These are phyloP conservation scores for Temnothorax ravouxi DNA, from an alignment of 2,888 invertebrate genomes.

Conservation along the genomic window DNA sequence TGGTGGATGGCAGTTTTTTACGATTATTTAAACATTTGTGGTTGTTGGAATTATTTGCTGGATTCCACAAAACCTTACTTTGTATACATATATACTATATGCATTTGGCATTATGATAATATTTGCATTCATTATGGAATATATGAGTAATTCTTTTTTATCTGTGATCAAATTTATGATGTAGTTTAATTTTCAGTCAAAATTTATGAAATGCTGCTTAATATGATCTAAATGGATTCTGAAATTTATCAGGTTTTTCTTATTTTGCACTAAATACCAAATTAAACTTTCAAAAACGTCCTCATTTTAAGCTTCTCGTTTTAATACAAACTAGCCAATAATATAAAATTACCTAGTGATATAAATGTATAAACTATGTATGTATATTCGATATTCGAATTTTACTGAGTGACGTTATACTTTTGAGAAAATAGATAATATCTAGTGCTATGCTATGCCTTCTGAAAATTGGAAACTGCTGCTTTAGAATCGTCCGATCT, in stretches of 20 bases:
- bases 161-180: too few relatives aligned
- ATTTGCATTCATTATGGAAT: conserved; percentile 4
- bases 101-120: background rate
- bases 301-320: too few relatives aligned
- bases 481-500: conserved; percentile 54
- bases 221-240: too few relatives aligned
- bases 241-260: too few relatives aligned
- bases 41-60: conserved; percentile 14
- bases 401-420: background rate
- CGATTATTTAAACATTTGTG: background rate
- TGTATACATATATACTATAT: background rate
- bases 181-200: too few relatives aligned
- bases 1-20: background rate
- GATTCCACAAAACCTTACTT: background rate
- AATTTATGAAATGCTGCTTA: too few relatives aligned
- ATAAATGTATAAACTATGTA: background rate
- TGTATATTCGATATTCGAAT: background rate
- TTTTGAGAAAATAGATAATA: background rate
- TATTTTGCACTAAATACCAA: too few relatives aligned
- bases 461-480: conserved; percentile 42
- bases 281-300: too few relatives aligned
- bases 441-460: background rate
- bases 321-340: background rate
- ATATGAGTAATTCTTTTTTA: too few relatives aligned
- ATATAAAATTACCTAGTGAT: background rate